phyloP scores from a whole-genome alignment of 2,113 vertebrate genomes.

The Pontoporia blainvillei region DNA sequence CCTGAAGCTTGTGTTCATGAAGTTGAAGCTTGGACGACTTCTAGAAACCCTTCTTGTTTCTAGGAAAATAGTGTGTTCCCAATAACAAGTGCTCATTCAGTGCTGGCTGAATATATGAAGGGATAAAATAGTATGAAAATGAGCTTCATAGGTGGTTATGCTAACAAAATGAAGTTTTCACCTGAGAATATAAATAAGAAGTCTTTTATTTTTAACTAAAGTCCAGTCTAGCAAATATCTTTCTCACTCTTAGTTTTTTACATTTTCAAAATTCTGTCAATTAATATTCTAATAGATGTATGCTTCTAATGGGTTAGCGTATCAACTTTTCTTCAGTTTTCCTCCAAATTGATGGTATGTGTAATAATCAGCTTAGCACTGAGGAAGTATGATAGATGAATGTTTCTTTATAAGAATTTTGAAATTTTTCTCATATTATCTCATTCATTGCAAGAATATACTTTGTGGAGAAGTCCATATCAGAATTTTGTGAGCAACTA shows the following conservation, averaged over 20 bases:
- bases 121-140: neutral
- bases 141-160: neutral
- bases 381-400: neutral
- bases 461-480: neutral
- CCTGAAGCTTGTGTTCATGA: neutral
- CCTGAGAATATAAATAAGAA: neutral
- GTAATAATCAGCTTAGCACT: neutral
- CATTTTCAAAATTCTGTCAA: neutral
- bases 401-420: neutral
- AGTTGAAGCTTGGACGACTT: neutral
- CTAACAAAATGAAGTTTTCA: neutral
- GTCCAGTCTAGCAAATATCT: neutral
- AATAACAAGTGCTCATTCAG: neutral
- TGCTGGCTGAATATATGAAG: neutral
- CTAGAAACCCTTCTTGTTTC: neutral
- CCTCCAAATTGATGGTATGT: neutral
- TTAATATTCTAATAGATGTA: neutral
- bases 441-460: neutral
- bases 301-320: neutral
- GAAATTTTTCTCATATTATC: neutral
- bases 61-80: neutral
- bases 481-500: neutral
- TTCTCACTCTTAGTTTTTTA: neutral
- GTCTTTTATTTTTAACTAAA: slow-evolving; percentile 13
- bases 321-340: neutral